Base-by-base conservation (phyloP, 2,113 vertebrate genomes). In the Scophthalmus maximus region DNA sequence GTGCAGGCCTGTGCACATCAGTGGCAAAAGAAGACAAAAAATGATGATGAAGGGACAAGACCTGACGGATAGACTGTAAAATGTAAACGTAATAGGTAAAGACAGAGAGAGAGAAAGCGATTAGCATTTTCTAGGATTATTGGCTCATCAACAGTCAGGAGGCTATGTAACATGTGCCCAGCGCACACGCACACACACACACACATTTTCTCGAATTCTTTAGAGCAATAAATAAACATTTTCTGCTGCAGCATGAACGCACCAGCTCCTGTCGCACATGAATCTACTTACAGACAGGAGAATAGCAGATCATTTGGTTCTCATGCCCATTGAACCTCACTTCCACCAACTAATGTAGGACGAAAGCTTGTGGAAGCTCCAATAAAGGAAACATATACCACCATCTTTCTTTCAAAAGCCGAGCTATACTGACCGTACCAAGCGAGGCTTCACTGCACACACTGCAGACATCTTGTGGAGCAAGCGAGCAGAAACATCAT, bases 41-140 rank as follows among this genome's bases (percentile, higher is more conserved):
- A 22, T 17, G 26, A 30, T 25, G 14, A 1, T 38, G 23, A 20
- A 52, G 12, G n/a, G 22, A 25, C n/a, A n/a, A n/a, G n/a, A n/a
- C 2, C 26, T 14, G 11, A 56, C 11, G 44, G 8, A 53, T 46
- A 11, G 25, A 18, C n/a, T 68, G n/a, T n/a, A n/a, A n/a, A 29
- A 17, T 50, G 30, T 26, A 55, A 34, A 5, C 52, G 15, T 26
- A n/a, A 29, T 44, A n/a, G n/a, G n/a, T n/a, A 36, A 72, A 74
- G 51, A 44, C 14, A 38, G 30, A 52, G 32, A 22, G 22, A 50
- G 36, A 64, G 4, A 29, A 8, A 34, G n/a, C 79, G 47, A 76
- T 83, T 68, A 69, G 44, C 69, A 83, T 81, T 79, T 63, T 61
- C 64, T 73, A 73, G 72, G 49, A 67, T 71, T 67, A 34, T 44